Conservation (phyloP, 2,888 invertebrate species). For the Neria commutata region DNA sequence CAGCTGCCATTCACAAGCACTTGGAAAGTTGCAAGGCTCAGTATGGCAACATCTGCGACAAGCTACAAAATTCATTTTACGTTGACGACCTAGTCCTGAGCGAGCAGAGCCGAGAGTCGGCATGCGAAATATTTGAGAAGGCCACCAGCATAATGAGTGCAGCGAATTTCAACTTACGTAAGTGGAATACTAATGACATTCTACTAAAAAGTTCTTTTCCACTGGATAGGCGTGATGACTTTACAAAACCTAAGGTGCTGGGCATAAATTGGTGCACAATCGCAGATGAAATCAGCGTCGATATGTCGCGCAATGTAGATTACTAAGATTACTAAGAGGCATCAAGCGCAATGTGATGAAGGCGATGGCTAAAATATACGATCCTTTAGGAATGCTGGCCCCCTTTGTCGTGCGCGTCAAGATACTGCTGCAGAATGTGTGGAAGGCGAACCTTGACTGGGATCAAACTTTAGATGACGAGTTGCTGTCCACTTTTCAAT, state of each 20-base stretch:
- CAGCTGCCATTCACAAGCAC: neutral
- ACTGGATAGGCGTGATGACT: neutral
- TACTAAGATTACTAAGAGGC: slow-evolving; percentile 9
- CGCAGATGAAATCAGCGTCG: slow-evolving; percentile 9
- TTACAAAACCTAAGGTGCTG: neutral
- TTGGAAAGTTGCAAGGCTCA: slow-evolving; percentile 2
- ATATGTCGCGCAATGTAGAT: neutral
- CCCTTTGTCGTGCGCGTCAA: slow-evolving; percentile 26
- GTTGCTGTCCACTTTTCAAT: neutral
- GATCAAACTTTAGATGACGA: slow-evolving; percentile 1
- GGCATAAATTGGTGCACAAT: slow-evolving; percentile 23
- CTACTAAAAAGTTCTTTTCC: neutral
- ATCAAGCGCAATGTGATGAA: slow-evolving; percentile 7
- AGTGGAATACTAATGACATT: neutral
- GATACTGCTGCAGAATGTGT: slow-evolving; percentile 2
- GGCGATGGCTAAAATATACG: slow-evolving; percentile 13
- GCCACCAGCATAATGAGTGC: slow-evolving; percentile 21
- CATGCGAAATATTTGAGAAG: neutral
- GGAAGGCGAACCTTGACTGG: slow-evolving; percentile 10
- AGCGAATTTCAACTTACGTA: neutral
- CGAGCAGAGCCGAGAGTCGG: slow-evolving; percentile 1
- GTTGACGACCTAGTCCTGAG: slow-evolving; percentile 8
- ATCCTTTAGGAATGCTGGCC: slow-evolving; percentile 21
- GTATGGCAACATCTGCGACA: neutral
- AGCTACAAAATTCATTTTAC: neutral